Percentiles rank a stretch among this genome's conserved stretches.
Conservation (phyloP, 1,140 invertebrate species). For the Brachionus rubens region DNA sequence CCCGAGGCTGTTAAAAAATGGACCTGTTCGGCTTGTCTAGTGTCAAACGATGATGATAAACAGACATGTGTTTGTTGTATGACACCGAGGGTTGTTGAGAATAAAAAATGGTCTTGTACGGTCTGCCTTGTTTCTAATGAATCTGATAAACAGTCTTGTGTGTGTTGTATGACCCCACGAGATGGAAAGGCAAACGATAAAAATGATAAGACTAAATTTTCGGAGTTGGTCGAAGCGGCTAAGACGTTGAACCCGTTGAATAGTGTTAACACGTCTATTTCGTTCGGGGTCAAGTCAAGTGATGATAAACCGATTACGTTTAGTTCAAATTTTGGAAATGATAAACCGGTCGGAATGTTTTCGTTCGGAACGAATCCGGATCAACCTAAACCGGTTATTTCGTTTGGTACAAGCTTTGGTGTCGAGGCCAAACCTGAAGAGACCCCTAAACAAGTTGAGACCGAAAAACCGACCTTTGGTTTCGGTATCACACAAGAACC, state of each 20-base stretch:
- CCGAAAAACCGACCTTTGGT: background rate
- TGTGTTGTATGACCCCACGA: background rate
- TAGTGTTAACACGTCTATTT: background rate
- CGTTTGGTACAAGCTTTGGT: background rate
- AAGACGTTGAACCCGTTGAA: background rate
- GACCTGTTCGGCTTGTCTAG: conserved; percentile 13
- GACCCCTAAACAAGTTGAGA: no score
- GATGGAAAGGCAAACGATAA: background rate
- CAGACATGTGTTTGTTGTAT: background rate
- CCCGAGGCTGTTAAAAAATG: conserved; percentile 7
- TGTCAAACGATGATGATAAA: background rate
- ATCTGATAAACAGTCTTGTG: background rate
- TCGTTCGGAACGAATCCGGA: background rate
- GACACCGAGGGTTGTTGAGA: background rate
- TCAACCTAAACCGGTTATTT: background rate
- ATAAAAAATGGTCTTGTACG: no score
- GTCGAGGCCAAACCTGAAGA: no score
- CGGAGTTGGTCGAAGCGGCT: conserved; percentile 6
- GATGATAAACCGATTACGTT: background rate
- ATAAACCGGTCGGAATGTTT: background rate
- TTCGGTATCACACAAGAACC: background rate
- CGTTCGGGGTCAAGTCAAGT: background rate
- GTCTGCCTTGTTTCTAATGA: no score
- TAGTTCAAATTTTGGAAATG: background rate
- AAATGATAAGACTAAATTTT: conserved; percentile 14